Evolutionary conservation across 2,888 invertebrate genomes (phyloP), one percentile per base, ranked within the genome.

Genomic region (Nowickia ferox): DNA sequence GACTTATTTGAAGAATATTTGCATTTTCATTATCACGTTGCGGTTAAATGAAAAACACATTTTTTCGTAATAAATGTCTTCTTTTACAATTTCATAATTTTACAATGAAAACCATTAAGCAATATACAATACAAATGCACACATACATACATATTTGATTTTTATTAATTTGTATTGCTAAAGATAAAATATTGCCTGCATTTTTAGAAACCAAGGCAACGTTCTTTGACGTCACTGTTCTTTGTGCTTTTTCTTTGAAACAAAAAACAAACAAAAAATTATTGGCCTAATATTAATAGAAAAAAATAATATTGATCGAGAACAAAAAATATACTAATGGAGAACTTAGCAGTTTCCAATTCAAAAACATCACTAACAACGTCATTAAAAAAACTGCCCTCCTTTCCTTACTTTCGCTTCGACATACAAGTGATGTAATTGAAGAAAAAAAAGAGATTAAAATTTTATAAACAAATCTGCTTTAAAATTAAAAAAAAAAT

Each of bases 171-270:
- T 30, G 19, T 46, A 57, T 46, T 57, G 46, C 44, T 38, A 63
- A 55, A 71, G 17, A 38, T n/a, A 38, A 75, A 68, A 87, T 40
- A 82, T 87, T 89, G 87, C 89, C 88, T 87, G 66, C 57, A 48
- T 65, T 44, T 71, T 85, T 74, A n/a, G 76, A 87, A 81, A 84
- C 66, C 86, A 83, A 68, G 86, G 86, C 66, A 72, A 66, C 59
- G 30, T 30, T 30, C 59, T 11, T 66, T 88, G 81, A 84, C 86
- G 78, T 86, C 86, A 86, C 19, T 40, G 19, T 59, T 71, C 22
- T 80, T 46, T 76, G 79, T 83, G 79, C 55, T 61, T 66, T 63
- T 71, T 51, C 42, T 65, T 15, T 55, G 48, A 72, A 57, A 83
- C 8, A 59, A 48, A 79, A 55, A 66, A n/a, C n/a, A n/a, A 57